Evolutionary conservation across 1,140 invertebrate species (phyloP), one percentile per base, ranked within the genome.

Genomic region (Schlechtendalia chinensis): DNA sequence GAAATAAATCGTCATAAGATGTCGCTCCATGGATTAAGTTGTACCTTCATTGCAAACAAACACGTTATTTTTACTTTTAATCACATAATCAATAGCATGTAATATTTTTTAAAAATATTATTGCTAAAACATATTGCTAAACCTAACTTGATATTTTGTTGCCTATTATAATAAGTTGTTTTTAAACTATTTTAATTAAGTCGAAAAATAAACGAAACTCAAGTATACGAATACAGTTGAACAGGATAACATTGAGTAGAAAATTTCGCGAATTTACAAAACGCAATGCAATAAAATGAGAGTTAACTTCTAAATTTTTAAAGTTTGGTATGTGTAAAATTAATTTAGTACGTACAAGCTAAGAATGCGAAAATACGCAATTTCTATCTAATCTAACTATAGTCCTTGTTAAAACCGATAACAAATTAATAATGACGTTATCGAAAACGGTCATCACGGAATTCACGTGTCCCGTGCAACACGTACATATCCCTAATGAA

Each of bases 121-220:
- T 67, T n/a, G 32, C 39, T 67, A 39, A 17, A 8, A 29, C 63
- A 67, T 67, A 67, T 67, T 67, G 27, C 63, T 29, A 67, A 67
- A 67, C 63, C 63, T 29, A 67, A 67, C 63, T 67, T 39, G 27
- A 39, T 67, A 39, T 67, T 45, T 45, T 67, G 22, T 67, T 67
- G 63, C 63, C 63, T 29, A 67, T 67, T 39, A 67, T n/a, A 67
- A 19, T 19, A 67, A 67, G 29, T 67, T 67, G 19, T 67, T 67
- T 39, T 63, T 32, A 32, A 63, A 63, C 19, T 56, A 32, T 45
- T 32, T 45, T n/a, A 45, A 39, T 67, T 5, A 67, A 59, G 58
- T 59, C 39, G 22, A 67, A 67, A 67, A n/a, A 67, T 39, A 67
- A 19, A 67, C 6, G 63, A 67, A n/a, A 45, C 63, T n/a, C n/a